Conservation (phyloP, 2,113 vertebrate genomes). For the Leptodactylus fuscus region DNA sequence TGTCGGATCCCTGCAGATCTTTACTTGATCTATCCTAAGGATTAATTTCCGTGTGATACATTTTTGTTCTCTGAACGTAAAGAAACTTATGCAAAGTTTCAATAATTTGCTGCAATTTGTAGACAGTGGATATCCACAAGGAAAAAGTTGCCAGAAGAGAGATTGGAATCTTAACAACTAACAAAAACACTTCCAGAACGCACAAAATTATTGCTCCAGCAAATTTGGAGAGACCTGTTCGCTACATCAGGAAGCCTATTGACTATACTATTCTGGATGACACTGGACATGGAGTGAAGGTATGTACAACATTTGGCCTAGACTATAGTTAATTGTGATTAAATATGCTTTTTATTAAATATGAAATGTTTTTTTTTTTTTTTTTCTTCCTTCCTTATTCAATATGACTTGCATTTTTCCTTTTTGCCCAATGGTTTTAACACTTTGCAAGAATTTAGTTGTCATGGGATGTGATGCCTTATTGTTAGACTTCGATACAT, state of each 20-base stretch:
- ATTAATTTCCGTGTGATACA: too few species aligned
- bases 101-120: slow-evolving; percentile 69
- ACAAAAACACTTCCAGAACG: slow-evolving; percentile 98
- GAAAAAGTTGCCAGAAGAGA: slow-evolving; percentile 98
- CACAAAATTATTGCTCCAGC: slow-evolving; percentile 99
- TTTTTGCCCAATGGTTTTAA: too few species aligned
- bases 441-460: too few species aligned
- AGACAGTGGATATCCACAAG: slow-evolving; percentile 99
- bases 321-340: neutral
- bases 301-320: slow-evolving; percentile 68
- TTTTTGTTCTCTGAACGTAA: too few species aligned
- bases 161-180: slow-evolving; percentile 99
- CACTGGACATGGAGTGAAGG: slow-evolving; percentile 98
- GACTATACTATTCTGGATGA: slow-evolving; percentile 98
- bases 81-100: neutral
- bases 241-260: slow-evolving; percentile 98
- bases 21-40: too few species aligned
- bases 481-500: too few species aligned
- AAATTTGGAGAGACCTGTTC: slow-evolving; percentile 96
- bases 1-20: too few species aligned
- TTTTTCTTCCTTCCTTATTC: too few species aligned
- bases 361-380: neutral
- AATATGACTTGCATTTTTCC: too few species aligned
- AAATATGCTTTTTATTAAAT: neutral
- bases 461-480: too few species aligned